Base-by-base conservation (phyloP, 2,888 invertebrate species). In the Ochropacha duplaris region DNA sequence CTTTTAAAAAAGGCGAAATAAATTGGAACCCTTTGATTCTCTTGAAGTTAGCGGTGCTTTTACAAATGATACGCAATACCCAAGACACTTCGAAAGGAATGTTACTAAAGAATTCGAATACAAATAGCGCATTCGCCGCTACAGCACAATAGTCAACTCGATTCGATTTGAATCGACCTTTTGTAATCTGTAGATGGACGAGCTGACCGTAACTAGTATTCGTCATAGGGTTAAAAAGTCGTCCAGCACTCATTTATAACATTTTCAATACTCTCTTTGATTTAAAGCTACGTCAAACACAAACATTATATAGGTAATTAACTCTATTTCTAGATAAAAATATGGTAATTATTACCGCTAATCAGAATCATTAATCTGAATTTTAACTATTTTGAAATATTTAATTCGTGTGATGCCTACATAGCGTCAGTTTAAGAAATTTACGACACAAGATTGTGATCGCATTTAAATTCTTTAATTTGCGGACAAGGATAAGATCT, bases 31-130 rank as follows among this genome's bases (percentile, higher is more conserved):
- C 16, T 52, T 52, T 31, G 52, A 52, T 31, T 12, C 24, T 16
- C 19, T 16, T 31, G 22, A 5, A 52, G 52, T 28, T 28, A 52
- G 16, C 52, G 52, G 52, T 28, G 22, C 31, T 19, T 52, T 52
- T 31, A 52, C 52, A 52, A 52, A 52, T 52, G 52, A 52, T 52
- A 52, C 31, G 16, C 26, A 28, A 51, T 51, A 51, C 28, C 11
- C 26, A 51, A 51, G 51, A 67, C 62, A 65, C 58, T 58, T 59
- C 60, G 60, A 66, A 62, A 61, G 71, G 73, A 75, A 82, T 78
- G 77, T 75, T 76, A 71, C 74, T 73, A 79, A 82, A 84, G 79
- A 80, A 79, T 81, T 72, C 76, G 69, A 83, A 81, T 84, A 86
- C 83, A 84, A 86, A 88, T 86, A 85, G 78, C 77, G 71, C 68